phyloP scores from a whole-genome alignment of 2,888 invertebrate genomes.

The Oligia fasciuncula region DNA sequence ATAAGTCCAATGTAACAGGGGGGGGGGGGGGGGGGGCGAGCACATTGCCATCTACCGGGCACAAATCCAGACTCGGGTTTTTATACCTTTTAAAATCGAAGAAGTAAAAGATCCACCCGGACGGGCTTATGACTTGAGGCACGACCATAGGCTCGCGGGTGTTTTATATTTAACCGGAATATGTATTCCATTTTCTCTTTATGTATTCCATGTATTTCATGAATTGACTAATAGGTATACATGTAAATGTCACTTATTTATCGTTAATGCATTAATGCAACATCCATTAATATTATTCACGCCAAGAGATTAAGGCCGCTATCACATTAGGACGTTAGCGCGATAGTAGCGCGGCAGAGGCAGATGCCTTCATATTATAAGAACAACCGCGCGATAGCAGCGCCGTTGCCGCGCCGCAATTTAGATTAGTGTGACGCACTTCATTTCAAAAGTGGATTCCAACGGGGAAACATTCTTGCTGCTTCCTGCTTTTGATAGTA shows the following conservation, averaged over 20 bases:
- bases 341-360: not conserved
- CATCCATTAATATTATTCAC: slow-evolving; percentile 55
- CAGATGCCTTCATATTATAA: not conserved
- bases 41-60: no score
- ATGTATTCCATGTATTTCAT: slow-evolving; percentile 65
- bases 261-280: slow-evolving; percentile 62
- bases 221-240: slow-evolving; percentile 72
- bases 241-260: slow-evolving; percentile 59
- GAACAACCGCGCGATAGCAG: not conserved
- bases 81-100: not conserved
- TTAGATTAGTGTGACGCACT: not conserved
- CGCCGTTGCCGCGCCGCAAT: no score
- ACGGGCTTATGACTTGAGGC: slow-evolving; percentile 58
- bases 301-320: slow-evolving; percentile 43
- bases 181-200: slow-evolving; percentile 74
- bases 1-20: no score
- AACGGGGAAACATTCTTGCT: not conserved
- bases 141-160: slow-evolving; percentile 68
- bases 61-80: no score
- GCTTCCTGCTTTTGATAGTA: not conserved
- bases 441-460: not conserved
- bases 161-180: slow-evolving; percentile 75
- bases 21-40: no score
- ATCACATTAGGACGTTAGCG: not conserved
- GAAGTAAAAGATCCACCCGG: not conserved